A percentile compares a stretch with the other conserved stretches of the same genome.
Conservation (phyloP, 2,888 invertebrate genomes). For the Epinotia bilunana region DNA sequence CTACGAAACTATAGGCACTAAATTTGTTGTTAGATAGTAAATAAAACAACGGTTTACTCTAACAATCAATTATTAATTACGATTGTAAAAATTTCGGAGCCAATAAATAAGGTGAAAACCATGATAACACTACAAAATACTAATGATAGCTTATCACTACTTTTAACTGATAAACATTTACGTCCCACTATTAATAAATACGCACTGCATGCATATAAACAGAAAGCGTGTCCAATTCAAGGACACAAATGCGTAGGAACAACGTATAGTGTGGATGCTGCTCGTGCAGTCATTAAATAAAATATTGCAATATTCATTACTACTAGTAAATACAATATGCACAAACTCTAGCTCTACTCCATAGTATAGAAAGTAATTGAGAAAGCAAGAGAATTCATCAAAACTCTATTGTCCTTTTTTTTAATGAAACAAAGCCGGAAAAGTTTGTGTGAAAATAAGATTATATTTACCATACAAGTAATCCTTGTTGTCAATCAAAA, state of each 20-base stretch:
- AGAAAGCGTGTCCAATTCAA: conserved; percentile 61
- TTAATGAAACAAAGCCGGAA: conserved; percentile 55
- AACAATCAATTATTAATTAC: not conserved
- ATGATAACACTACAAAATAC: not conserved
- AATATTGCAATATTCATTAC: not conserved
- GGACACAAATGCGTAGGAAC: conserved; percentile 51
- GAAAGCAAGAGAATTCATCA: not conserved
- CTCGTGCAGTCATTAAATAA: conserved; percentile 45
- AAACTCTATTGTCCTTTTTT: conserved; percentile 59
- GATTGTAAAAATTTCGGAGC: not conserved
- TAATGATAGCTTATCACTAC: conserved; percentile 24
- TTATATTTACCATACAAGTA: conserved; percentile 70
- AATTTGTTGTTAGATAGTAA: no score
- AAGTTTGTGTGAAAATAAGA: conserved; percentile 13
- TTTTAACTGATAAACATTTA: conserved; percentile 19
- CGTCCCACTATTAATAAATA: conserved; percentile 7
- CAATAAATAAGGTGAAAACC: not conserved
- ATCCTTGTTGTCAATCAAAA: conserved; percentile 70
- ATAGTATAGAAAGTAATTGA: not conserved
- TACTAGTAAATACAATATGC: not conserved
- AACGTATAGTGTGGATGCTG: conserved; percentile 8
- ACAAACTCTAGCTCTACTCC: not conserved
- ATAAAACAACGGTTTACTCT: not conserved
- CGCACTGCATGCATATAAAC: conserved; percentile 45
- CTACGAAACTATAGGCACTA: no score